These are phyloP conservation scores for Sander vitreus DNA, from an alignment of 2,113 vertebrate species.

Conservation along the genomic window DNA sequence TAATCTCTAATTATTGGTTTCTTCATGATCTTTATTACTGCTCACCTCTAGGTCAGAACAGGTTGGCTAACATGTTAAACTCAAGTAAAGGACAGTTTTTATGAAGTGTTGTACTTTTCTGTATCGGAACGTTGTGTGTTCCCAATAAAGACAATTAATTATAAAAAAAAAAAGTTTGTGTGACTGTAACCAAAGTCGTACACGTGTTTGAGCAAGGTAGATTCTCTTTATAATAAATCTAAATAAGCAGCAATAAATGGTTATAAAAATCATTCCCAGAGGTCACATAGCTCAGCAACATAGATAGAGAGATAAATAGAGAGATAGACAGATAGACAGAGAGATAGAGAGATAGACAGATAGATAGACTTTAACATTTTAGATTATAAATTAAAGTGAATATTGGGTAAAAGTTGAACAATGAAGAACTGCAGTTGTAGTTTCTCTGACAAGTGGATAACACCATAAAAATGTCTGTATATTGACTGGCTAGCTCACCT, in stretches of 20 bases:
- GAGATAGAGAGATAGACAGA: too few relatives aligned
- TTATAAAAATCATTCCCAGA: background rate
- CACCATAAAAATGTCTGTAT: background rate
- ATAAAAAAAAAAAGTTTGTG: background rate
- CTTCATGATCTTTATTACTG: background rate
- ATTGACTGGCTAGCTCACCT: too few relatives aligned
- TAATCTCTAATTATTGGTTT: background rate
- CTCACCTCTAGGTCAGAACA: constrained; percentile 1
- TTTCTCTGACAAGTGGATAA: background rate
- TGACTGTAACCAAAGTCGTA: background rate
- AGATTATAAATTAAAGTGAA: background rate
- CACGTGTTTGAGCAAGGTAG: background rate
- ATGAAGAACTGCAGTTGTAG: background rate
- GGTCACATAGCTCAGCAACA: background rate
- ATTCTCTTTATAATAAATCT: background rate
- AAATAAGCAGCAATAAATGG: background rate
- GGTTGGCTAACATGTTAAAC: background rate
- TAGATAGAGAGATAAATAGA: too few relatives aligned
- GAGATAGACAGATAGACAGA: too few relatives aligned
- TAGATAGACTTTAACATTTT: background rate
- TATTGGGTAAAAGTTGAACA: background rate
- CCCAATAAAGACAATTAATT: background rate
- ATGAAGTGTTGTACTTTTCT: background rate
- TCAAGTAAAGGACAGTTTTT: background rate
- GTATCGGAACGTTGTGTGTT: background rate